phyloP scores from a whole-genome alignment of 2,797 vertebrate species.

The Typhlichthys eigenmanni region DNA sequence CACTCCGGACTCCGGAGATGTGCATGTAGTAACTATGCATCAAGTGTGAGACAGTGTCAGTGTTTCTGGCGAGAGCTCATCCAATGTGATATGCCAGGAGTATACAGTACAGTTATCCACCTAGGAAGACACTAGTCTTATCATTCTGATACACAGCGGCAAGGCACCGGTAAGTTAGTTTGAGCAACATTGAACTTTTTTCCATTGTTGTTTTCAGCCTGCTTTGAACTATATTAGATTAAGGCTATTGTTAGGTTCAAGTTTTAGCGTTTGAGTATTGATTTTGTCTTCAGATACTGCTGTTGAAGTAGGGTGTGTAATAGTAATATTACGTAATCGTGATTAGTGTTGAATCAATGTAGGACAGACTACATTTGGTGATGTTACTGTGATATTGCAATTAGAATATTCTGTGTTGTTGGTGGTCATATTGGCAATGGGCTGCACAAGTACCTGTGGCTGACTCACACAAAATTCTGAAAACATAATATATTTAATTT shows the following conservation, averaged over 20 bases:
- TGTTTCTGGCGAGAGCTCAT: constrained; percentile 38
- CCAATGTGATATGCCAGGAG: constrained; percentile 51
- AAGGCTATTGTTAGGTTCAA: neutral
- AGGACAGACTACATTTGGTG: too few species aligned
- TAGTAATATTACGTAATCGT: too few species aligned
- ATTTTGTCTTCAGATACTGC: neutral
- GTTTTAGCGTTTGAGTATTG: neutral
- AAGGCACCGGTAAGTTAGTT: constrained; percentile 50
- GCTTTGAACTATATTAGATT: neutral
- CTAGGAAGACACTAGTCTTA: constrained; percentile 22
- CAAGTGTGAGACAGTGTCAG: constrained; percentile 58
- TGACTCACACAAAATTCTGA: neutral
- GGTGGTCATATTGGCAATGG: neutral
- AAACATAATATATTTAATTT: neutral
- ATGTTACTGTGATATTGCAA: neutral
- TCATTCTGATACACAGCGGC: constrained; percentile 23
- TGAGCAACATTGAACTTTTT: constrained; percentile 7
- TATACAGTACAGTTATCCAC: constrained; percentile 23
- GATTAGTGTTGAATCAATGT: too few species aligned
- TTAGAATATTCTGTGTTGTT: neutral
- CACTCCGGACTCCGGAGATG: constrained; percentile 39
- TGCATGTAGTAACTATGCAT: constrained; percentile 47
- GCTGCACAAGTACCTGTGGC: neutral
- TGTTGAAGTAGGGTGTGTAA: neutral
- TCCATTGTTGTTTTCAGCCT: neutral